Percentiles rank a stretch among this genome's conserved stretches.
Evolutionary conservation across 2,888 invertebrate genomes (phyloP).

Genomic region (Prosapia bicincta): DNA sequence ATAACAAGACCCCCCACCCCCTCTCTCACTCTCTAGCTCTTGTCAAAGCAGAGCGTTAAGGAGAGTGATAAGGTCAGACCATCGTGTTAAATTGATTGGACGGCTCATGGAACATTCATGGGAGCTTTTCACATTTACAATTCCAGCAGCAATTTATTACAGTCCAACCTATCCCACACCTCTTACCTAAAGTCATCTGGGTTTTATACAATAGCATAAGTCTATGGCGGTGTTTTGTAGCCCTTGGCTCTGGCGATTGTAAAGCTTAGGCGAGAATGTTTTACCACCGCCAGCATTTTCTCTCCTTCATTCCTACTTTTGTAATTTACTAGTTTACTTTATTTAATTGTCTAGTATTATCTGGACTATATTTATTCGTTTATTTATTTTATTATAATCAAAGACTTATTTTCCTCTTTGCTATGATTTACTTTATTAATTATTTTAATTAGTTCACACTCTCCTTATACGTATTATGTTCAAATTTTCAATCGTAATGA

Average conservation of each 20-base stretch:
- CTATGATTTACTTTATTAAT: too few species aligned
- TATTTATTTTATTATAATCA: too few species aligned
- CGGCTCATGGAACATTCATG: constrained; percentile 28
- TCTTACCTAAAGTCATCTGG: not conserved
- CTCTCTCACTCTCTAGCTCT: not conserved
- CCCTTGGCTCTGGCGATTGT: not conserved
- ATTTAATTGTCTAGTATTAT: too few species aligned
- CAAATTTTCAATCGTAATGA: too few species aligned
- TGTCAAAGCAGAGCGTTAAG: not conserved
- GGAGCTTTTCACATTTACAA: not conserved
- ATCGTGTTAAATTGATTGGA: constrained; percentile 4
- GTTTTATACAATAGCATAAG: not conserved
- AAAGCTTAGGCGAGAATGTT: not conserved
- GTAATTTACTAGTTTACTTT: too few species aligned
- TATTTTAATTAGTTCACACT: too few species aligned
- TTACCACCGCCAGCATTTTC: too few species aligned
- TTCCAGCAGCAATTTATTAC: not conserved
- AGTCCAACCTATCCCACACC: not conserved
- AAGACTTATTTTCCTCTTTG: too few species aligned
- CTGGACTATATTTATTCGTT: too few species aligned
- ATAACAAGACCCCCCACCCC: not conserved
- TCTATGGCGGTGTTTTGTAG: not conserved
- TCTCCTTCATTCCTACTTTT: too few species aligned
- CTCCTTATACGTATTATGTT: too few species aligned
- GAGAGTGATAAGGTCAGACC: not conserved